Conservation (phyloP, 92 coral and sea anemone genomes). For the Porites lobata region DNA sequence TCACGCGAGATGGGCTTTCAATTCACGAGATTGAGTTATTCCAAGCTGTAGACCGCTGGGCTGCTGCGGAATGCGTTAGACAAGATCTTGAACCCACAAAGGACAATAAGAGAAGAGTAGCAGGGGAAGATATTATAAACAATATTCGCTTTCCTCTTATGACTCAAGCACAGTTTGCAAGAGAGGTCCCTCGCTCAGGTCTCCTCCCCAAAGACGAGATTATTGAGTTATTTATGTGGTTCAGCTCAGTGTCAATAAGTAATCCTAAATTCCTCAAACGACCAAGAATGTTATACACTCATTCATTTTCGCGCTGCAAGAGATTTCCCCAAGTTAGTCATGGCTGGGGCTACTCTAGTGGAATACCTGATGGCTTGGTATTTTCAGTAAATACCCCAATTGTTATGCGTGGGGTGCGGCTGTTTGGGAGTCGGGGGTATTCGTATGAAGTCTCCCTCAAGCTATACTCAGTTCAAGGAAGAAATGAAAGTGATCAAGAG, state of each 20-base stretch:
- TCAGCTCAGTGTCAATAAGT: constrained; percentile 19
- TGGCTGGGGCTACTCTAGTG: constrained; percentile 42
- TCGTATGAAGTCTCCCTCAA: constrained; percentile 18
- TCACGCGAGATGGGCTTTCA: constrained; percentile 23
- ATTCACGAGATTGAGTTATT: constrained; percentile 53
- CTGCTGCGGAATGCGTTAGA: constrained; percentile 39
- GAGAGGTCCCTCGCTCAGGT: constrained; percentile 43
- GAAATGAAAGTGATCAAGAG: constrained; percentile 12
- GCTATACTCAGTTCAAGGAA: background rate
- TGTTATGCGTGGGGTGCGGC: constrained; percentile 40
- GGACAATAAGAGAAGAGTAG: constrained; percentile 53
- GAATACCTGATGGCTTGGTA: constrained; percentile 23
- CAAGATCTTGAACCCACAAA: constrained; percentile 35
- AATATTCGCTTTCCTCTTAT: constrained; percentile 61
- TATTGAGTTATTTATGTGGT: constrained; percentile 33
- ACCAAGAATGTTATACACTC: constrained; percentile 7
- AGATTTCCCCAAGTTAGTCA: constrained; percentile 38
- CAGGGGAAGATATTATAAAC: constrained; percentile 47
- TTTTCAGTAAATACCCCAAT: constrained; percentile 37
- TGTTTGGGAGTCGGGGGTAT: constrained; percentile 37
- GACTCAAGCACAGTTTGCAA: constrained; percentile 56
- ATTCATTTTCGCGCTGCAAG: constrained; percentile 34
- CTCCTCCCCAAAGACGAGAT: constrained; percentile 52
- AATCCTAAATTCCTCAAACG: constrained; percentile 22
- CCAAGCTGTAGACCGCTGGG: constrained; percentile 69